Conservation (phyloP, 2,797 vertebrate genomes). For the Margarornis squamiger region DNA sequence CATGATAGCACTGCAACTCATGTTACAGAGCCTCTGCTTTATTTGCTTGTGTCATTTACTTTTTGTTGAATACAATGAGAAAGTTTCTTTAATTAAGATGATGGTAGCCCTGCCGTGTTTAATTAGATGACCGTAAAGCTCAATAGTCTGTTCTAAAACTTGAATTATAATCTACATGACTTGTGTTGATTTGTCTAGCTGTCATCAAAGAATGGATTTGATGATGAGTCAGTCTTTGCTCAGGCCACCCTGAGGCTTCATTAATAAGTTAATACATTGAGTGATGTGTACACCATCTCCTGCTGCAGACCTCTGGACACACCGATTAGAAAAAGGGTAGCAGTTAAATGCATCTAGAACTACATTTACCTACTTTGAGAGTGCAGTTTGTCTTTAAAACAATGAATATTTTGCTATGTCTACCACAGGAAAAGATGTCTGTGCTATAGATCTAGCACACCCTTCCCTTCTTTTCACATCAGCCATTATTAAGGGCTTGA, state of each 20-base stretch:
- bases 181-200: conserved; percentile 53
- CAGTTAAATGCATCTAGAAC: neutral
- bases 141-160: neutral
- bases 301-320: neutral
- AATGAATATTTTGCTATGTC: neutral
- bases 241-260: conserved; percentile 9
- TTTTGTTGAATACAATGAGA: neutral
- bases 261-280: conserved; percentile 15
- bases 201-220: conserved; percentile 45
- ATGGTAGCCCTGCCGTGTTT: conserved; percentile 34
- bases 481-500: neutral
- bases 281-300: neutral
- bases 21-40: neutral
- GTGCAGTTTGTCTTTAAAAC: neutral
- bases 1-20: neutral
- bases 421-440: neutral
- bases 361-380: neutral
- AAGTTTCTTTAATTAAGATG: conserved; percentile 57
- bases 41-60: neutral
- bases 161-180: conserved; percentile 34
- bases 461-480: neutral
- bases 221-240: conserved; percentile 31
- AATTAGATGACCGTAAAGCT: conserved; percentile 38
- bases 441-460: neutral
- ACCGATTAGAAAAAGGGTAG: neutral